These are phyloP conservation scores for Galaxea fascicularis DNA, from an alignment of 92 coral and sea anemone species.

Conservation along the genomic window DNA sequence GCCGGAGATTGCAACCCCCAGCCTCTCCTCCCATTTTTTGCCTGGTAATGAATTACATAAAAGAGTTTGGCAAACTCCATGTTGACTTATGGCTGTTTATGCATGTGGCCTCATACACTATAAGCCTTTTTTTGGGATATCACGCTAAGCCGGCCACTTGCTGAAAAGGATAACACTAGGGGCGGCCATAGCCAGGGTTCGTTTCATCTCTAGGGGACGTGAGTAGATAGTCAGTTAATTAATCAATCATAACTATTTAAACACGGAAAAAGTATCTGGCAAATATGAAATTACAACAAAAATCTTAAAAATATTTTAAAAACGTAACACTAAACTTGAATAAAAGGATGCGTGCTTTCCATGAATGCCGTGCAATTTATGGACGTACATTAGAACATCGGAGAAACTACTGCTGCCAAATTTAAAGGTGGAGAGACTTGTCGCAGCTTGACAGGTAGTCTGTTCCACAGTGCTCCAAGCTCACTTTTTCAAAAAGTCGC, in stretches of 20 bases:
- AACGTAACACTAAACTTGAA: neutral
- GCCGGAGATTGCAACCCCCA: too few relatives aligned
- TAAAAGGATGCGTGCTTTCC: neutral
- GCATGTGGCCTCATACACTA: too few relatives aligned
- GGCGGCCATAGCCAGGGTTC: too few relatives aligned
- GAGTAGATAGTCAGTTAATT: neutral
- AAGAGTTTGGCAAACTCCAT: too few relatives aligned
- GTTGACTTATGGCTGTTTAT: too few relatives aligned
- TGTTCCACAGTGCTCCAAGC: too few relatives aligned
- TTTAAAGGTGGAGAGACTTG: neutral
- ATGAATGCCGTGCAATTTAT: neutral
- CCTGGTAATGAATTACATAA: neutral
- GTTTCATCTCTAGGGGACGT: too few relatives aligned
- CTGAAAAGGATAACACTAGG: too few relatives aligned
- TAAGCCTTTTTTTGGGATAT: too few relatives aligned
- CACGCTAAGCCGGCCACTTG: too few relatives aligned
- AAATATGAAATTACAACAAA: neutral
- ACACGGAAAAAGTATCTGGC: neutral
- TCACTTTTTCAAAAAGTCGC: too few relatives aligned
- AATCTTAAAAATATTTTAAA: neutral
- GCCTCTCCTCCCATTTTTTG: neutral
- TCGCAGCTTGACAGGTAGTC: too few relatives aligned
- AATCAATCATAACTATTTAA: neutral
- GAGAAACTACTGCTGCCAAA: neutral
- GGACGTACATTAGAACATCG: neutral